Percentiles rank a stretch among this genome's conserved stretches.
phyloP scores from a whole-genome alignment of 2,888 invertebrate genomes.

The Antheraea assamensis region DNA sequence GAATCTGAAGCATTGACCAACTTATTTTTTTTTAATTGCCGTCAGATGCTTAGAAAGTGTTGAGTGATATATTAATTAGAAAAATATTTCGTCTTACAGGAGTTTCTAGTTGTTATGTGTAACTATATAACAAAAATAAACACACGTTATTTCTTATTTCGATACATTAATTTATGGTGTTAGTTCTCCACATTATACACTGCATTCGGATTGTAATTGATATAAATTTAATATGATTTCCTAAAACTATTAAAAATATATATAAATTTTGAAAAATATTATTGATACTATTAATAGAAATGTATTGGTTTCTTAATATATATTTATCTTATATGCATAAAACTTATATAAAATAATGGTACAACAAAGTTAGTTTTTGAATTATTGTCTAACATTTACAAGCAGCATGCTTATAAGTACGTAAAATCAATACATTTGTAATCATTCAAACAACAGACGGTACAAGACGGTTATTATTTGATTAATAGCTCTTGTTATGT shows the following conservation, averaged over 20 bases:
- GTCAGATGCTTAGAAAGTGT: neutral
- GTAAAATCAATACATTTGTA: neutral
- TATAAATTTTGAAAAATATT: no score
- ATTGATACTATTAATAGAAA: no score
- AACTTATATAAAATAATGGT: no score
- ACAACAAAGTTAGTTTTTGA: no score
- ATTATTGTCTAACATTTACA: no score
- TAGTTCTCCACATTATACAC: neutral
- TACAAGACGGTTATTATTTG: neutral
- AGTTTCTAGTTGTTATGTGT: neutral
- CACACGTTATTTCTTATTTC: neutral
- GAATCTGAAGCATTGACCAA: neutral
- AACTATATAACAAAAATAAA: neutral
- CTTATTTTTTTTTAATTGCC: neutral
- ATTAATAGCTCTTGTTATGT: neutral
- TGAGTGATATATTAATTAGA: neutral
- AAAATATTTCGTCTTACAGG: neutral
- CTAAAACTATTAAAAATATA: no score
- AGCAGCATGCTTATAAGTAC: no score
- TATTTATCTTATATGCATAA: no score
- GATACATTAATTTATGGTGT: neutral
- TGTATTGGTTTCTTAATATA: no score
- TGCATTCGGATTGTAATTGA: neutral
- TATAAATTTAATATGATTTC: no score
- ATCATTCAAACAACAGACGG: neutral